phyloP scores from a whole-genome alignment of 37 sponge, comb jelly and placozoan genomes.

The Theonella swinhoei region DNA sequence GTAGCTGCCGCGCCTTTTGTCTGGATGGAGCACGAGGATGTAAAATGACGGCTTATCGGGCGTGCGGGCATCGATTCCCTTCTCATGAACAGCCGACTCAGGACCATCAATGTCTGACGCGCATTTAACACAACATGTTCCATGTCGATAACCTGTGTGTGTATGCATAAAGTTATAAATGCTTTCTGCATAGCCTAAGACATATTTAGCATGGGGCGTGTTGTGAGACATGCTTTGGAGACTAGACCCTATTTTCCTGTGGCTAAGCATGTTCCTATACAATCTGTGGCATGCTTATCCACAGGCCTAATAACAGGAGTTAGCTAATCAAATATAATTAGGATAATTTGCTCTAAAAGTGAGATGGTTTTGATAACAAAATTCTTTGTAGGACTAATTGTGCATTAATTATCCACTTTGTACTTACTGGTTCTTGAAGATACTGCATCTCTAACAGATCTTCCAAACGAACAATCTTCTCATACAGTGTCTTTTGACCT shows the following conservation, averaged over 20 bases:
- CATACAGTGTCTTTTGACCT: slow-evolving; percentile 77
- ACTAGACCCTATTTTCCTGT: no score
- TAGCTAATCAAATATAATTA: no score
- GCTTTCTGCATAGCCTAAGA: no score
- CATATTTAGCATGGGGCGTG: no score
- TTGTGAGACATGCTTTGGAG: no score
- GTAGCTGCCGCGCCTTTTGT: not conserved
- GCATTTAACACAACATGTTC: slow-evolving; percentile 81
- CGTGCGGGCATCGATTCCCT: slow-evolving; percentile 42
- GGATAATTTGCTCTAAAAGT: no score
- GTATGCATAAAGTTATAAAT: not conserved
- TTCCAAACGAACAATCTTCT: slow-evolving; percentile 75
- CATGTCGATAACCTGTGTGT: slow-evolving; percentile 76
- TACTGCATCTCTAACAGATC: slow-evolving; percentile 87
- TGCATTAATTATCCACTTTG: no score
- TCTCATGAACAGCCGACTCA: slow-evolving; percentile 72
- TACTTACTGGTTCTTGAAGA: slow-evolving; percentile 76
- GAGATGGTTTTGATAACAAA: no score
- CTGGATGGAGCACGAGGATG: slow-evolving; percentile 21
- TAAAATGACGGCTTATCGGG: slow-evolving; percentile 70
- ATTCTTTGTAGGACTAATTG: no score
- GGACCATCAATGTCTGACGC: slow-evolving; percentile 62
- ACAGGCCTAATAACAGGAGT: no score
- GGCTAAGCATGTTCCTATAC: no score
- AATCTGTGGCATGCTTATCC: no score